These are phyloP conservation scores for Antitype chi DNA, from an alignment of 2,888 invertebrate species.

Conservation along the genomic window DNA sequence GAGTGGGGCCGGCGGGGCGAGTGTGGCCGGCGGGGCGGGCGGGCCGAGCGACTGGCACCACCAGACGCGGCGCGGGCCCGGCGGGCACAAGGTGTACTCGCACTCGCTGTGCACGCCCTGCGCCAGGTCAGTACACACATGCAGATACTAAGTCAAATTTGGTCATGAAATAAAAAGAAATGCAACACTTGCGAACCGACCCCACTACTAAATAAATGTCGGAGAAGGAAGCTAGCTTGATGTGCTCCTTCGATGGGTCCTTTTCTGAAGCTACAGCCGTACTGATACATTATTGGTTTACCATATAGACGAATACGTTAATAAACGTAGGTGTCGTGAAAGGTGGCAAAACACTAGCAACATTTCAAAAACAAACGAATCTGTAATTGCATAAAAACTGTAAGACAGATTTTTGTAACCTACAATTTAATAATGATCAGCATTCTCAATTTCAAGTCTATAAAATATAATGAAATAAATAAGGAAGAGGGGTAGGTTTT, in stretches of 20 bases:
- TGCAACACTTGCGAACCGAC: background rate
- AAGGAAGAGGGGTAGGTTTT: background rate
- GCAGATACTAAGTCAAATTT: background rate
- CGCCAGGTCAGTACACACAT: slow-evolving; percentile 89
- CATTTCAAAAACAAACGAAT: background rate
- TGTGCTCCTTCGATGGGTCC: background rate
- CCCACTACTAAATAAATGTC: background rate
- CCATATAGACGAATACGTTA: background rate
- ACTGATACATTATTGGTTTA: slow-evolving; percentile 34
- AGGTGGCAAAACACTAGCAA: background rate
- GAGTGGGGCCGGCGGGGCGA: slow-evolving; percentile 61
- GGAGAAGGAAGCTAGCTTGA: background rate
- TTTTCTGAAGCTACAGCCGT: background rate
- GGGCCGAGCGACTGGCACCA: slow-evolving; percentile 83
- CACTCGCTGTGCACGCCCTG: slow-evolving; percentile 93
- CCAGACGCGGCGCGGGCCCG: slow-evolving; percentile 87
- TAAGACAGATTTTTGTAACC: background rate
- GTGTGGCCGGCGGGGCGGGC: slow-evolving; percentile 36
- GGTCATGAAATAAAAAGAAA: background rate
- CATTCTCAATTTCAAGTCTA: background rate
- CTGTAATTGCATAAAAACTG: background rate
- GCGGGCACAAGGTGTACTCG: slow-evolving; percentile 88
- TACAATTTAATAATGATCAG: background rate
- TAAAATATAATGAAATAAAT: background rate
- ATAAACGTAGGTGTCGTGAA: background rate